These are phyloP conservation scores for Unio pictorum DNA, from an alignment of 2,888 invertebrate genomes.

Conservation along the genomic window DNA sequence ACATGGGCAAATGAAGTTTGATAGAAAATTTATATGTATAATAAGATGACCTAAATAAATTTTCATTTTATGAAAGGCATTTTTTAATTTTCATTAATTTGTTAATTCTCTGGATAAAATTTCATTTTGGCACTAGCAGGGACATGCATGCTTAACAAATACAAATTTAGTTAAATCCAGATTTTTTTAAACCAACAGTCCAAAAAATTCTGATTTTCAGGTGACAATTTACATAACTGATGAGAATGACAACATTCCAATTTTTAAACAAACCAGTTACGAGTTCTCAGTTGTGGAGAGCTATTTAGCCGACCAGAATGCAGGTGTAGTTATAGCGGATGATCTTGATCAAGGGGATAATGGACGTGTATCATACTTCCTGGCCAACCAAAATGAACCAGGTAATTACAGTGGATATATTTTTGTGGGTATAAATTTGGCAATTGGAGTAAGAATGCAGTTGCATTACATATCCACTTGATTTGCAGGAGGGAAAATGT, in stretches of 20 bases:
- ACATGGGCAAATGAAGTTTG: too few relatives aligned
- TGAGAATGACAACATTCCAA: conserved; percentile 47
- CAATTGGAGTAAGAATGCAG: too few relatives aligned
- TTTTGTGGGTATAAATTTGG: too few relatives aligned
- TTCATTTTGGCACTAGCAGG: not conserved
- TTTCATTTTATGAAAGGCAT: not conserved
- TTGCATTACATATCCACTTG: too few relatives aligned
- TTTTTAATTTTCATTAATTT: not conserved
- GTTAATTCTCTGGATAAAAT: not conserved
- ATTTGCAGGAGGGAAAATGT: too few relatives aligned
- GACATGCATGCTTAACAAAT: not conserved
- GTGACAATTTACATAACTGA: conserved; percentile 42
- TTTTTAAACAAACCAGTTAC: conserved; percentile 34
- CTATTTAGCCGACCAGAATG: conserved; percentile 17
- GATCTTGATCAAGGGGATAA: conserved; percentile 48
- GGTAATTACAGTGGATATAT: too few relatives aligned
- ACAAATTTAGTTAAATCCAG: not conserved
- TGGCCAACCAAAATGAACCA: too few relatives aligned
- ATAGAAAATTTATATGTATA: too few relatives aligned
- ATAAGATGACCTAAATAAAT: too few relatives aligned
- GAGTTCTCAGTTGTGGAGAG: conserved; percentile 44
- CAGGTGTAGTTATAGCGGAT: conserved; percentile 40
- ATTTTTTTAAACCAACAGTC: not conserved
- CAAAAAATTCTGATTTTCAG: conserved; percentile 13
- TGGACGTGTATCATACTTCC: conserved; percentile 37